phyloP scores from a whole-genome alignment of 2,113 vertebrate genomes.

The Gorsachius goisagi region DNA sequence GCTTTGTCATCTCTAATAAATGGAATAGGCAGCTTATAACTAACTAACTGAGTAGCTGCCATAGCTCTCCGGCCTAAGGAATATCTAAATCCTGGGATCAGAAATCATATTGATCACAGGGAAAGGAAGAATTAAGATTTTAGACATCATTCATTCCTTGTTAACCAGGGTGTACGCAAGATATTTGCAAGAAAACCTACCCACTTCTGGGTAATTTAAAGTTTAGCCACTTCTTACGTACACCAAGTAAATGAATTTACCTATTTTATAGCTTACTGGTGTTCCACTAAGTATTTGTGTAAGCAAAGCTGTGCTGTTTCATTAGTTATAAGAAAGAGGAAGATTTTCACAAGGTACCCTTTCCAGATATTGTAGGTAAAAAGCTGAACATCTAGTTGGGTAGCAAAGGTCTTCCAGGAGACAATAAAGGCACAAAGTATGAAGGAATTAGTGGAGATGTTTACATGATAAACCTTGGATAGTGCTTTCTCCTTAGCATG shows the following conservation, averaged over 20 bases:
- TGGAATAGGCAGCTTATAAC: not conserved
- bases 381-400: not conserved
- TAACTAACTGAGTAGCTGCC: not conserved
- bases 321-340: not conserved
- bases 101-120: not conserved
- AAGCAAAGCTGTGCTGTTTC: not conserved
- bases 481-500: not conserved
- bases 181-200: not conserved
- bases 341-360: not conserved
- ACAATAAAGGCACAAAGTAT: not conserved
- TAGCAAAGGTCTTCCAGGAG: not conserved
- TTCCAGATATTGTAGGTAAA: not conserved
- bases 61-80: not conserved
- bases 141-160: not conserved
- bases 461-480: not conserved
- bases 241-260: not conserved
- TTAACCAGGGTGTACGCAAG: not conserved
- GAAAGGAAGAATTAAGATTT: not conserved
- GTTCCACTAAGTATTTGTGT: not conserved
- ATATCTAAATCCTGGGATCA: not conserved
- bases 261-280: not conserved
- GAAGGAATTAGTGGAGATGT: not conserved
- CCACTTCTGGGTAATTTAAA: not conserved
- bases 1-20: not conserved
- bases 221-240: not conserved